Base-by-base conservation (phyloP, 2,797 vertebrate species). In the Diplodus puntazzo region DNA sequence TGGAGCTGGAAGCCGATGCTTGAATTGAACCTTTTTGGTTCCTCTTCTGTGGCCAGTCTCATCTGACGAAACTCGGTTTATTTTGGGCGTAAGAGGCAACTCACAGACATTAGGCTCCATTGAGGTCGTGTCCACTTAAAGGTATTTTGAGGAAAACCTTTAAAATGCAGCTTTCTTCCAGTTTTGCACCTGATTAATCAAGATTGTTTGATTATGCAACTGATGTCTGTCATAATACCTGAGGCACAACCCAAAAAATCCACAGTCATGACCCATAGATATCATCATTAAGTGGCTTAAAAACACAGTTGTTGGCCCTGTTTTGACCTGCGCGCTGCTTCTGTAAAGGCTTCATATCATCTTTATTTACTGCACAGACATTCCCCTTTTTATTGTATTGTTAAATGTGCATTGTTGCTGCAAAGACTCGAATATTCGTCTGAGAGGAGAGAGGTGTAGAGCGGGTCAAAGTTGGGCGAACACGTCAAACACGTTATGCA, bases 401-500 rank as follows among this genome's bases (percentile, higher is more conserved):
- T 50, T 46, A 68, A 39, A 68, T 58, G 45, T 63, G 23, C 25
- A 18, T 0, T 34, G 67, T 63, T 63, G 57, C 62, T 46, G 30
- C n/a, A 52, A 55, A 74, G 11, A 20, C 48, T 68, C 6, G 34
- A 39, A 39, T 39, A 39, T 39, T 39, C 34, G 9, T 39, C 30
- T 54, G 5, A 18, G 65, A 48, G n/a, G 34, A 4, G 17, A 52
- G 58, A 72, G 34, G 59, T 69, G 75, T 23, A 7, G 50, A 2
- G 17, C 21, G 67, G 72, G 72, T 74, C 66, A 66, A 17, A 68
- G 72, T 52, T 68, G 67, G 39, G 20, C 46, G 69, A 78, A 70
- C 72, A 63, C 46, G 69, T 76, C 81, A 73, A 80, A 66, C 45
- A 69, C 3, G 53, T 66, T 72, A 45, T 6, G 2, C 34, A 54